Base-by-base conservation (phyloP, 2,797 vertebrate genomes). In the Aeoliscus strigatus region DNA sequence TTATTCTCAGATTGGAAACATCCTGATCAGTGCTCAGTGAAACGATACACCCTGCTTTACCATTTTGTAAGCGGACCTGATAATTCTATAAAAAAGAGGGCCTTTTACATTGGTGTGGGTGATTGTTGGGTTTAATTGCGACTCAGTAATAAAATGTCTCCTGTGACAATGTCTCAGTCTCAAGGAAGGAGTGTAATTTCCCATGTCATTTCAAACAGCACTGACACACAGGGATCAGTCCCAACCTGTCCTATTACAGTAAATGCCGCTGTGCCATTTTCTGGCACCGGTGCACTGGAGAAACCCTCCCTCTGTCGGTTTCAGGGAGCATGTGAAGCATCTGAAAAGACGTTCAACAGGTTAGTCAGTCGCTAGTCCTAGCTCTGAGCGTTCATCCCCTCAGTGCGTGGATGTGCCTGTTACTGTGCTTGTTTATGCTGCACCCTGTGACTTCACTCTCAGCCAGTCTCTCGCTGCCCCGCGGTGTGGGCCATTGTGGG, bases 401-500 rank as follows among this genome's bases (percentile, higher is more conserved):
- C 5, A 9, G 72, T 27, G 58, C 27, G 0, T 48, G 59, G 70
- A 61, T 16, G 76, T 74, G 79, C 70, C 66, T 70, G 84, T 75
- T 80, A 77, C 82, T 35, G 65, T 2, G 40, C 30, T 15, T 49
- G 40, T 57, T 60, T 52, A 48, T 54, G 44, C 12, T 46, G 34
- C 32, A 38, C 56, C 43, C 29, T 56, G 58, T 69, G 70, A 70
- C 51, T 62, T 66, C 66, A 39, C 51, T 70, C 48, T 52, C 18
- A 47, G 36, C 50, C 13, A 1, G 25, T 41, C 57, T 63, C 51
- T 64, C 59, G 75, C 49, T 75, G 39, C 56, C 70, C 69, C 46
- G 45, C 60, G 66, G 65, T 65, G 70, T 7, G 38, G 36, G 51
- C 53, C 44, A 79, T 82, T 83, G 78, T 80, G 15, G 60, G 25